phyloP scores from a whole-genome alignment of 2,888 invertebrate genomes.

The Hypsopygia costalis region DNA sequence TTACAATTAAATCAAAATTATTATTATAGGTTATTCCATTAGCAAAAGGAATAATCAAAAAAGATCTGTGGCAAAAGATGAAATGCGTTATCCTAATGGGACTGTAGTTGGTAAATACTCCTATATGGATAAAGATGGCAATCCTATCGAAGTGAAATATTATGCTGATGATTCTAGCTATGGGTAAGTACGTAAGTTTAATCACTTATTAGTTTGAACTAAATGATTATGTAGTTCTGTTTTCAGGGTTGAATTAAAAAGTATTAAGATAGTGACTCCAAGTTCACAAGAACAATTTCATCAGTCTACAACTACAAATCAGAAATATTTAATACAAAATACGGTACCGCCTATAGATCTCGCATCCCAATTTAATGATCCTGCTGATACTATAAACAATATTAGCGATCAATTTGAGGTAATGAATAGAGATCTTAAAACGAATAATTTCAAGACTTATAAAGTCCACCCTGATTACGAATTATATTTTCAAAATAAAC shows the following conservation, averaged over 20 bases:
- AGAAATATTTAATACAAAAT: slow-evolving; percentile 15
- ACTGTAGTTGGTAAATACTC: slow-evolving; percentile 86
- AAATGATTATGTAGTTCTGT: not conserved
- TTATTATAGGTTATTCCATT: slow-evolving; percentile 38
- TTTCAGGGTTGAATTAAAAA: slow-evolving; percentile 63
- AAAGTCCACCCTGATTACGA: slow-evolving; percentile 47
- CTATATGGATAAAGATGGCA: slow-evolving; percentile 83
- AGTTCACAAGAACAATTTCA: too few relatives aligned
- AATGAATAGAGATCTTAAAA: slow-evolving; percentile 19
- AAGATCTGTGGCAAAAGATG: slow-evolving; percentile 64
- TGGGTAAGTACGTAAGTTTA: slow-evolving; percentile 65
- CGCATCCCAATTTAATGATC: slow-evolving; percentile 15
- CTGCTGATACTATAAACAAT: slow-evolving; percentile 16
- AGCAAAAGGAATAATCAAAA: slow-evolving; percentile 18
- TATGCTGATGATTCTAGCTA: slow-evolving; percentile 84
- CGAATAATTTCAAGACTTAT: slow-evolving; percentile 16
- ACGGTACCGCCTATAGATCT: slow-evolving; percentile 14
- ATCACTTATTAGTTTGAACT: too few relatives aligned
- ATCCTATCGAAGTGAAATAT: slow-evolving; percentile 83
- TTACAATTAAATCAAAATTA: too few relatives aligned
- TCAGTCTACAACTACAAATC: too few relatives aligned
- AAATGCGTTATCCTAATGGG: slow-evolving; percentile 84
- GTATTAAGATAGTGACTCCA: slow-evolving; percentile 39
- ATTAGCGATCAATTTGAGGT: slow-evolving; percentile 17
- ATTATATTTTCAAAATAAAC: slow-evolving; percentile 47